Evolutionary conservation across 2,888 invertebrate genomes (phyloP), one percentile per base, ranked within the genome.

Genomic region (Chouioia cunea): DNA sequence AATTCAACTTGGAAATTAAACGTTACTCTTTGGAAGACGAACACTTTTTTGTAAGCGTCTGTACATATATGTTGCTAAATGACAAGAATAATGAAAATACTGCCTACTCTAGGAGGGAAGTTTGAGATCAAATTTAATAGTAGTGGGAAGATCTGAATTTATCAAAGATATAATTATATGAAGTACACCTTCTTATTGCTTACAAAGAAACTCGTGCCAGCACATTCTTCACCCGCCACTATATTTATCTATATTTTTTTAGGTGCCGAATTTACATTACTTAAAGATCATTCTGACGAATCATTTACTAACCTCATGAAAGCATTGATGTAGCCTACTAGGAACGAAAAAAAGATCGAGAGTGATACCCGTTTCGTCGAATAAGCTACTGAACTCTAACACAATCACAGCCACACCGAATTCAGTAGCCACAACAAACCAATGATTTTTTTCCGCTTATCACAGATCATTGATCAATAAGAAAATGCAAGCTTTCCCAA

Each of bases 391-490:
- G 20, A 23, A 64, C 16, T 50, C 16, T 67, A 71, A 71, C 20
- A 60, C 65, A 73, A 65, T 73, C 69, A 73, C 73, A 73, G 73
- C 69, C 73, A 63, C 65, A 2, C 59, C 36, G 36, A 36, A 36
- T 36, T 6, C 36, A 36, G 10, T 36, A 36, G 36, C 36, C 6
- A 36, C 36, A 36, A 3, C 36, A 36, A 36, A 36, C 10, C 36
- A 36, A 36, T 36, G 36, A 10, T 4, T 36, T 12, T 36, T 36
- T 10, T 23, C 8, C 16, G 52, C 36, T 47, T 69, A 58, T 63
- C 63, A 64, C 65, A 57, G 63, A 56, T 50, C 46, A 60, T 20
- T 22, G 20, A 22, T 57, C 16, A 50, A 6, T 46, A 48, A 71
- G 68, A 64, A 36, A 20, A 36, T 53, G 36, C 46, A 23, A 60